A percentile compares a stretch with the other conserved stretches of the same genome.
Conservation (phyloP, 1,140 invertebrate species). For the Drosophila persimilis region DNA sequence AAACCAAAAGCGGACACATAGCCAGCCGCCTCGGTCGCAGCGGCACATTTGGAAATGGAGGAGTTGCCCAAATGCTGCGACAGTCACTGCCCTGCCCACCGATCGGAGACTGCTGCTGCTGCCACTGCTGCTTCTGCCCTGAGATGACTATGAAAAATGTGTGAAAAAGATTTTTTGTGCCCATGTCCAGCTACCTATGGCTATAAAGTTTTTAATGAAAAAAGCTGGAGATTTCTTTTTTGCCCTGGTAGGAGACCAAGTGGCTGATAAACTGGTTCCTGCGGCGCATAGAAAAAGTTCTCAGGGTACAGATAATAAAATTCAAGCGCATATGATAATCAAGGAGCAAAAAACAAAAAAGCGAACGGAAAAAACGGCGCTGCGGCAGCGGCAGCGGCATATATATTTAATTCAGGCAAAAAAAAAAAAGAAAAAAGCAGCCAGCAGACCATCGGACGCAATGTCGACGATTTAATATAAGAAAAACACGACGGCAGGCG, state of each 20-base stretch:
- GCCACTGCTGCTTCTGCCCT: conserved; percentile 28
- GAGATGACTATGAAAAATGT: conserved; percentile 83
- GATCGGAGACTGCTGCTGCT: conserved; percentile 2
- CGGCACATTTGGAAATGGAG: conserved; percentile 64
- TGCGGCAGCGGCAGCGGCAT: conserved; percentile 44
- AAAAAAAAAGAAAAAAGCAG: conserved; percentile 29
- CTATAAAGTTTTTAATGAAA: conserved; percentile 68
- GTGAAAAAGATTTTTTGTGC: conserved; percentile 80
- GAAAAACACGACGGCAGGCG: conserved; percentile 75
- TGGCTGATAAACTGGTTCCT: conserved; percentile 81
- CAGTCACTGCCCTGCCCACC: conserved; percentile 77
- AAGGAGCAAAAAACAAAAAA: conserved; percentile 64
- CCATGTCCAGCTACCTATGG: conserved; percentile 67
- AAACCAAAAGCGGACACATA: conserved; percentile 42
- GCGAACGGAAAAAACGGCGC: conserved; percentile 54
- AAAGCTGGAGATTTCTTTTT: conserved; percentile 53
- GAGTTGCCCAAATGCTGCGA: conserved; percentile 73
- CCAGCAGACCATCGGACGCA: conserved; percentile 64
- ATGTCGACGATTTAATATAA: conserved; percentile 77
- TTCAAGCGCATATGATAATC: conserved; percentile 82
- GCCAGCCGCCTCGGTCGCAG: conserved; percentile 25
- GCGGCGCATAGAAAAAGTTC: conserved; percentile 79
- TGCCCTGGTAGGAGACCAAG: conserved; percentile 79
- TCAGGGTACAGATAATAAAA: conserved; percentile 83
- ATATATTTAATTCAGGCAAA: conserved; percentile 81